Percentiles rank a stretch among this genome's conserved stretches.
These are phyloP conservation scores for Anniella stebbinsi DNA, from an alignment of 2,797 vertebrate species.

Conservation along the genomic window DNA sequence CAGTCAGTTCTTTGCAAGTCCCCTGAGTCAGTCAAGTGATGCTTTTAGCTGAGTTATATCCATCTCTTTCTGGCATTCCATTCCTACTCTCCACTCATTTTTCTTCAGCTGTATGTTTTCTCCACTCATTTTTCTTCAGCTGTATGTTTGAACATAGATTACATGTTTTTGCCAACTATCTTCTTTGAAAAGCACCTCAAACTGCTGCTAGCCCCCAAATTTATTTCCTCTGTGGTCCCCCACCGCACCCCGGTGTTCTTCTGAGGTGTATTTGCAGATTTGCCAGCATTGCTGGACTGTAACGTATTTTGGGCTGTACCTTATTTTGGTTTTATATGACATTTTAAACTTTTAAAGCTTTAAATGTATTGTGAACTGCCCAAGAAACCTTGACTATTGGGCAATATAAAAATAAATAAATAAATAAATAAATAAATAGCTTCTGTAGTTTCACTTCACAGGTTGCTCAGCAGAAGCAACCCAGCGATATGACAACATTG, in stretches of 20 bases:
- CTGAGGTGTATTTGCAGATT: neutral
- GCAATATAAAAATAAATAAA: too few species aligned
- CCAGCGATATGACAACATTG: neutral
- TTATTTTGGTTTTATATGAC: too few species aligned
- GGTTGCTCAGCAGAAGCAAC: slow-evolving; percentile 15
- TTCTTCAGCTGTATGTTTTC: neutral
- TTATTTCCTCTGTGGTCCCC: neutral
- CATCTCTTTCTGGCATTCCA: neutral
- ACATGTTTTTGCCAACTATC: neutral
- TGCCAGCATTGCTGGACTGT: neutral
- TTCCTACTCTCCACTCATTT: neutral
- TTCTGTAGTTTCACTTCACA: neutral
- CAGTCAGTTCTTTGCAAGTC: neutral
- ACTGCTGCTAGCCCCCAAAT: neutral
- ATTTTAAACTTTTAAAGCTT: too few species aligned
- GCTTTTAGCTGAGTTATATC: neutral
- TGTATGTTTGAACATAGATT: neutral
- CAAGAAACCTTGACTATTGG: too few species aligned
- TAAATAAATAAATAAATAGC: too few species aligned
- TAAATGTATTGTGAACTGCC: too few species aligned
- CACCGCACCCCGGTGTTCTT: neutral
- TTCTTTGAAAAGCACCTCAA: neutral
- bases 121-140: neutral
- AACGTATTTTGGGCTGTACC: too few species aligned
- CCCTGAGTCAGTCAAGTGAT: neutral